Evolutionary conservation across 2,113 vertebrate genomes (phyloP).

Genomic region (Oostethus manadensis): DNA sequence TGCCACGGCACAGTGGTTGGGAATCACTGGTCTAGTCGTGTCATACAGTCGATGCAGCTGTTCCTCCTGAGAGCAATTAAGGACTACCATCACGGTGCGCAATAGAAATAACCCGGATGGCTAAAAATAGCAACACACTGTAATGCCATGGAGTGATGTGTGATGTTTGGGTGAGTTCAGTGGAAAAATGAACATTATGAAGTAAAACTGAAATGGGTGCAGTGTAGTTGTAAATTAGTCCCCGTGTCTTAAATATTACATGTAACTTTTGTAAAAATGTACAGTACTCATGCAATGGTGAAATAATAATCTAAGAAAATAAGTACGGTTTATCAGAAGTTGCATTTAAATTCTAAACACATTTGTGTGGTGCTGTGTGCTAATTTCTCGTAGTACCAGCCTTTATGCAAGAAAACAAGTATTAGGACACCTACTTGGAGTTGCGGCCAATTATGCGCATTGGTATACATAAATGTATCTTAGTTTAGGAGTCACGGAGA

Average conservation of each 20-base stretch:
- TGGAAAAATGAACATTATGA: not conserved
- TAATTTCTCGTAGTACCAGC: no score
- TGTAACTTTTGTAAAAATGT: not conserved
- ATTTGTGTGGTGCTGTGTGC: no score
- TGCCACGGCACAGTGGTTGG: no score
- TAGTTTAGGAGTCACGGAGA: no score
- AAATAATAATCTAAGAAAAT: not conserved
- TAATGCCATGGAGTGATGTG: no score
- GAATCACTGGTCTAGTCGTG: no score
- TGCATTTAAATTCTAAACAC: no score
- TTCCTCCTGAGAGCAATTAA: not conserved
- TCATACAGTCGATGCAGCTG: conserved; percentile 70
- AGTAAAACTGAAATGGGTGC: not conserved
- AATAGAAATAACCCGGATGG: not conserved
- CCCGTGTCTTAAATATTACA: not conserved
- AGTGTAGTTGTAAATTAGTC: not conserved
- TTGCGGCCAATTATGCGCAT: no score
- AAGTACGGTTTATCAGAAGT: no score
- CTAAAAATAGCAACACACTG: not conserved
- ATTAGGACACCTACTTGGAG: no score
- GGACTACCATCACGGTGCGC: not conserved
- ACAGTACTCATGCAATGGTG: not conserved
- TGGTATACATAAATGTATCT: no score
- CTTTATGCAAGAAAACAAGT: no score
- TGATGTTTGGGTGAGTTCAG: not conserved